phyloP scores from a whole-genome alignment of 2,888 invertebrate genomes.

The Phalera bucephala region DNA sequence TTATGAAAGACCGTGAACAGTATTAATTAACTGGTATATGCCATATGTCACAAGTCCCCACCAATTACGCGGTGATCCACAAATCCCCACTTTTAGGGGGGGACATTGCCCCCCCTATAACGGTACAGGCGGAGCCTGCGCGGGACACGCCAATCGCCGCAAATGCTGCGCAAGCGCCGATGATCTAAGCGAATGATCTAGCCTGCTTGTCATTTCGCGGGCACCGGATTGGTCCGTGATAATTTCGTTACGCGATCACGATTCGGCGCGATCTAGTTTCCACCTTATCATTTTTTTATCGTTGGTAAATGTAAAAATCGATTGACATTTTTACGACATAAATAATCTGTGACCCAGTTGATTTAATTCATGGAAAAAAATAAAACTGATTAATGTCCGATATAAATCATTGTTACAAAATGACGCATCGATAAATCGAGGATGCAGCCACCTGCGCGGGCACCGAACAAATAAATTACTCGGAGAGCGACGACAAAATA shows the following conservation, averaged over 20 bases:
- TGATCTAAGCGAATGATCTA: conserved; percentile 81
- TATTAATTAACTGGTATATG: conserved; percentile 67
- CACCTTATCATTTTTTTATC: conserved; percentile 41
- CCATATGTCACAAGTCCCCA: conserved; percentile 70
- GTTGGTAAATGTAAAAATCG: conserved; percentile 39
- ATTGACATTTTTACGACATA: conserved; percentile 45
- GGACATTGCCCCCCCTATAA: conserved; percentile 75
- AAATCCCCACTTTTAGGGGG: conserved; percentile 74
- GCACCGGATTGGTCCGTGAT: conserved; percentile 71
- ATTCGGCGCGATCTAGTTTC: conserved; percentile 67
- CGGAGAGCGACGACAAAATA: conserved; percentile 54
- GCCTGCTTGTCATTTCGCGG: conserved; percentile 77
- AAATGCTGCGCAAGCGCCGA: conserved; percentile 59
- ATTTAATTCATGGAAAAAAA: conserved; percentile 25
- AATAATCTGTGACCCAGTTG: conserved; percentile 57
- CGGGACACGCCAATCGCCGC: conserved; percentile 73
- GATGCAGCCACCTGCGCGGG: conserved; percentile 53
- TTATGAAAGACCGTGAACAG: conserved; percentile 43
- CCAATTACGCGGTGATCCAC: conserved; percentile 58
- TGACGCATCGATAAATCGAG: conserved; percentile 32
- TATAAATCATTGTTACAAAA: conserved; percentile 37
- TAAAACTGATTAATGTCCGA: conserved; percentile 16
- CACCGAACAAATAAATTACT: conserved; percentile 56
- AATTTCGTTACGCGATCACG: conserved; percentile 49
- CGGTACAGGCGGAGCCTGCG: conserved; percentile 78